Conservation (phyloP, 2,888 invertebrate species). For the Macrostomum cliftonense region DNA sequence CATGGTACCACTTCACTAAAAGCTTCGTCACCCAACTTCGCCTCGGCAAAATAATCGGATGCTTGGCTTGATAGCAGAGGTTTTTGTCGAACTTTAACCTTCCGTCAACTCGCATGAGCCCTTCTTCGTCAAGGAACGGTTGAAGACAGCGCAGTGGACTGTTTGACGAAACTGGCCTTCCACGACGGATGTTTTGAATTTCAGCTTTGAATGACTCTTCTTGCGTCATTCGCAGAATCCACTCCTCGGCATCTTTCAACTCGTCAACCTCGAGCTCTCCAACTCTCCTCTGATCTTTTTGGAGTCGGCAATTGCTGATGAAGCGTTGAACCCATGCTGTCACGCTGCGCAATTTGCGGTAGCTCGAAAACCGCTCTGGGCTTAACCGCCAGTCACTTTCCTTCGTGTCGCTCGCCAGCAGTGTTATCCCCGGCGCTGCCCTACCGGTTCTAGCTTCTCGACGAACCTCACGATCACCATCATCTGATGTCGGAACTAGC, state of each 20-base stretch:
- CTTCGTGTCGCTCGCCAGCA: no score
- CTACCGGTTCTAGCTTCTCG: no score
- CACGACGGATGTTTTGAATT: not conserved
- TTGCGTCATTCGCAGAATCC: not conserved
- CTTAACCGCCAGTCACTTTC: no score
- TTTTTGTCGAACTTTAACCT: conserved; percentile 4
- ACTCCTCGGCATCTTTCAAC: not conserved
- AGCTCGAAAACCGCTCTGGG: no score
- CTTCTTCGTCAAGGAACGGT: conserved; percentile 3
- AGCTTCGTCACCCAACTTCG: no score
- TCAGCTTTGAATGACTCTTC: conserved; percentile 3
- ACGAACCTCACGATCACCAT: no score
- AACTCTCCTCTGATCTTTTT: not conserved
- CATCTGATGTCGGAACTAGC: no score
- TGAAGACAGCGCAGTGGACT: not conserved
- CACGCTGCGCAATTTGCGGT: not conserved
- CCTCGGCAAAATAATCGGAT: not conserved
- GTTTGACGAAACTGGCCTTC: no score
- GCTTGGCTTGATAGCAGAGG: not conserved
- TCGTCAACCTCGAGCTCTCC: not conserved
- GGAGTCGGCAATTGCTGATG: not conserved
- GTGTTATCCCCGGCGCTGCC: no score
- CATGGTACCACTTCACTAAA: no score
- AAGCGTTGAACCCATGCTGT: conserved; percentile 5
- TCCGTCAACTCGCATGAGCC: not conserved